phyloP scores from a whole-genome alignment of 2,888 invertebrate species.

The Pocota personata region DNA sequence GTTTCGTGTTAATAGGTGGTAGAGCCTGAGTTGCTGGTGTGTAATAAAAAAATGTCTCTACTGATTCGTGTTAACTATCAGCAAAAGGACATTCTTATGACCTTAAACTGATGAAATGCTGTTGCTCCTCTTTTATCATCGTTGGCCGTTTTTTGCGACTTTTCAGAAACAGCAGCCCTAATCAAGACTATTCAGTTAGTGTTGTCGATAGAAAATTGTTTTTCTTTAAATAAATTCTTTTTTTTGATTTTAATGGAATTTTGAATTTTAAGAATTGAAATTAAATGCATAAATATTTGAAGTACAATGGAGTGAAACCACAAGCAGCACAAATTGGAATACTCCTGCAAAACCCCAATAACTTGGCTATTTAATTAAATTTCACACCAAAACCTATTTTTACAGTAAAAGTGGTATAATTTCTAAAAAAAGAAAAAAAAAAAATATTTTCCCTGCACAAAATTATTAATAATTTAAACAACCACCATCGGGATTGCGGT shows the following conservation, averaged over 20 bases:
- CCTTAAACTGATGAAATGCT: too few species aligned
- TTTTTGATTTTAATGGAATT: background rate
- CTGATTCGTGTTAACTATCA: too few species aligned
- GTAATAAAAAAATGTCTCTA: too few species aligned
- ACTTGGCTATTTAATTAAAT: slow-evolving; percentile 6
- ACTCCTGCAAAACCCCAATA: background rate
- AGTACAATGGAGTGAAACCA: background rate
- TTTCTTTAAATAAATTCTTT: background rate
- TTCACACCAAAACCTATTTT: background rate
- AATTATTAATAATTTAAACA: slow-evolving; percentile 31
- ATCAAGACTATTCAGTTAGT: too few species aligned
- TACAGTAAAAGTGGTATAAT: background rate
- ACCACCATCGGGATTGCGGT: slow-evolving; percentile 28
- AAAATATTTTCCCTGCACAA: background rate
- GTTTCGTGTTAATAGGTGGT: too few species aligned
- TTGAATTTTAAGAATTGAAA: background rate
- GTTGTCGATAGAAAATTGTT: too few species aligned
- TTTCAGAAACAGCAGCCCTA: too few species aligned
- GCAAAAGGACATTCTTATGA: too few species aligned
- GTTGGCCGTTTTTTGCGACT: too few species aligned
- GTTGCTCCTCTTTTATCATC: too few species aligned
- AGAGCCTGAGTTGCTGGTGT: too few species aligned
- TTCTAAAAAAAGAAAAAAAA: too few species aligned
- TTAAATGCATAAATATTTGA: background rate
- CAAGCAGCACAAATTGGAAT: background rate